Conservation (phyloP, 2,888 invertebrate species). For the Melangyna quadrimaculata region DNA sequence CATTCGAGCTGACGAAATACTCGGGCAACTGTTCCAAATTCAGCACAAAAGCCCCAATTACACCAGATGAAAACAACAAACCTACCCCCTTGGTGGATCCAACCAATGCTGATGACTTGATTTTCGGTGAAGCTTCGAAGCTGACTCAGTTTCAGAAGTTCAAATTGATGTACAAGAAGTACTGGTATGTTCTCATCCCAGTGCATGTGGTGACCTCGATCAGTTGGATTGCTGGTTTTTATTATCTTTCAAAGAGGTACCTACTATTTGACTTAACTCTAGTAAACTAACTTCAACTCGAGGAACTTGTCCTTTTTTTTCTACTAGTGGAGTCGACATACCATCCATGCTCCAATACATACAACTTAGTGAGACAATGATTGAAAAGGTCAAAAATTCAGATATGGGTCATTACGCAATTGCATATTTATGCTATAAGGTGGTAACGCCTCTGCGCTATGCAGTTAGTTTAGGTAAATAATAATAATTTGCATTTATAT, state of each 20-base stretch:
- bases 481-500: background rate
- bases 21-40: background rate
- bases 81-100: background rate
- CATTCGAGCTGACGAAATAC: constrained; percentile 10
- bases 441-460: constrained; percentile 94
- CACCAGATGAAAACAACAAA: background rate
- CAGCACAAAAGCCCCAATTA: constrained; percentile 24
- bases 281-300: background rate
- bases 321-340: constrained; percentile 94
- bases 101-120: constrained; percentile 73
- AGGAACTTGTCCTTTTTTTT: background rate
- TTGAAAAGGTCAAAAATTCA: constrained; percentile 89
- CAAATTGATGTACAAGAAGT: constrained; percentile 95
- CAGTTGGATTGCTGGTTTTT: constrained; percentile 94
- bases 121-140: constrained; percentile 81
- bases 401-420: constrained; percentile 94
- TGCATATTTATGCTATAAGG: constrained; percentile 95
- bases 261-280: background rate
- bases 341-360: constrained; percentile 88
- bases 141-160: constrained; percentile 89
- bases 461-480: constrained; percentile 91
- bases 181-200: constrained; percentile 97
- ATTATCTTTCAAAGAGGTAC: constrained; percentile 92
- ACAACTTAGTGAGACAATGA: constrained; percentile 89
- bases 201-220: constrained; percentile 95